Percentiles rank a stretch among this genome's conserved stretches.
Conservation (phyloP, 2,888 invertebrate genomes). For the Tetragonisca angustula region DNA sequence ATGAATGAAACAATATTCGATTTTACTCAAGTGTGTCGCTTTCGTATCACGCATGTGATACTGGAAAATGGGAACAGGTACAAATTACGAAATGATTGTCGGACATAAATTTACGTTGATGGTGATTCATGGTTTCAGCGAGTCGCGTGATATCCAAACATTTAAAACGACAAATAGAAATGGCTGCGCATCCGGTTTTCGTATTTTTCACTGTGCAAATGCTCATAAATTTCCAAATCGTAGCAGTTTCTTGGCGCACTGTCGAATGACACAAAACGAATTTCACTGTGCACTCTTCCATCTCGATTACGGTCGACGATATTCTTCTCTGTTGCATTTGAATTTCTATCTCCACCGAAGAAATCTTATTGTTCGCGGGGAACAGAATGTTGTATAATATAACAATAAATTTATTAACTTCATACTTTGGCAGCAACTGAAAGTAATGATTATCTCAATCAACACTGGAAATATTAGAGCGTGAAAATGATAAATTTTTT, state of each 20-base stretch:
- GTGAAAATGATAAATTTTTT: too few species aligned
- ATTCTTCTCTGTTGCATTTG: neutral
- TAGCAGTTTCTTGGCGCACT: conserved; percentile 28
- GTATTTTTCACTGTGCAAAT: neutral
- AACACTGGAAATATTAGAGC: too few species aligned
- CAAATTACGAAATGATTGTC: neutral
- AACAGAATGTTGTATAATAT: neutral
- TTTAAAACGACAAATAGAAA: conserved; percentile 11
- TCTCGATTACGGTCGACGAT: neutral
- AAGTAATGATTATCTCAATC: neutral
- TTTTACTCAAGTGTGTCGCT: too few species aligned
- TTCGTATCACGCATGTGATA: too few species aligned
- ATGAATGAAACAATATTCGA: too few species aligned
- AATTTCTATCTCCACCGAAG: neutral
- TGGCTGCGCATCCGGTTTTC: neutral
- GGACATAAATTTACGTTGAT: neutral
- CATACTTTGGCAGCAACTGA: neutral
- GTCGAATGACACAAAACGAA: conserved; percentile 11
- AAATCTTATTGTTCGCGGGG: neutral
- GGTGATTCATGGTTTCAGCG: neutral
- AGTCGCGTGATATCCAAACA: neutral
- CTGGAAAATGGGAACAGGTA: neutral
- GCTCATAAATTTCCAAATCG: conserved; percentile 28
- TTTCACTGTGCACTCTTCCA: neutral
- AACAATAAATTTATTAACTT: neutral